Conservation (phyloP, 2,888 invertebrate genomes). For the Drosophila putrida region DNA sequence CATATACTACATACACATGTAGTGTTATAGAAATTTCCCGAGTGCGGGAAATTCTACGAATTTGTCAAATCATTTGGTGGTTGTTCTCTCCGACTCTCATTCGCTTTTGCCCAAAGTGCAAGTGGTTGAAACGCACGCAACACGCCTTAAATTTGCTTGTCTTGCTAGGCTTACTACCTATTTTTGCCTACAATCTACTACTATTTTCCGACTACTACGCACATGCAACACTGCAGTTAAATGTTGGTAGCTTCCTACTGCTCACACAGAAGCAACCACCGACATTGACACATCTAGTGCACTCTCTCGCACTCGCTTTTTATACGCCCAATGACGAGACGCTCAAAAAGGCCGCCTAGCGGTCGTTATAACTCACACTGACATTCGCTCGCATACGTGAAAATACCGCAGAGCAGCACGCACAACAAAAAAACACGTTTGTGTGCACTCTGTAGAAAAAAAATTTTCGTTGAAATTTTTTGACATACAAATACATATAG, state of each 20-base stretch:
- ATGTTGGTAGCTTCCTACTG: conserved; percentile 51
- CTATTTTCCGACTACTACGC: conserved; percentile 50
- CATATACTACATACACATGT: conserved; percentile 11
- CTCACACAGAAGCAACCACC: conserved; percentile 59
- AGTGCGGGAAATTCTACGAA: conserved; percentile 23
- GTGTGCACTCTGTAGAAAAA: conserved; percentile 63
- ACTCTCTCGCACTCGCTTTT: conserved; percentile 60
- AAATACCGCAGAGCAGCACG: conserved; percentile 70
- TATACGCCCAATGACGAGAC: conserved; percentile 53
- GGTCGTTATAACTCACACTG: conserved; percentile 60
- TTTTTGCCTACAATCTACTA: conserved; percentile 50
- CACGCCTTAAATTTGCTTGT: conserved; percentile 35
- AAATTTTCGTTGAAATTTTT: conserved; percentile 54
- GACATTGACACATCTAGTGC: conserved; percentile 69
- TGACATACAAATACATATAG: conserved; percentile 47
- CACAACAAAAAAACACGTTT: conserved; percentile 71
- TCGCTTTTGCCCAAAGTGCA: conserved; percentile 39
- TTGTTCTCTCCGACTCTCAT: conserved; percentile 16
- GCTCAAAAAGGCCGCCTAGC: conserved; percentile 70
- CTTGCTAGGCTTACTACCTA: conserved; percentile 6
- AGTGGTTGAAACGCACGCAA: conserved; percentile 52
- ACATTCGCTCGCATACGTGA: conserved; percentile 61
- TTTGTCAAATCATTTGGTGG: conserved; percentile 32
- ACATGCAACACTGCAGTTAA: conserved; percentile 72
- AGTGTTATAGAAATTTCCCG: conserved; percentile 19